Evolutionary conservation across 1,140 invertebrate species (phyloP).

Genomic region (Calephelis virginiensis): DNA sequence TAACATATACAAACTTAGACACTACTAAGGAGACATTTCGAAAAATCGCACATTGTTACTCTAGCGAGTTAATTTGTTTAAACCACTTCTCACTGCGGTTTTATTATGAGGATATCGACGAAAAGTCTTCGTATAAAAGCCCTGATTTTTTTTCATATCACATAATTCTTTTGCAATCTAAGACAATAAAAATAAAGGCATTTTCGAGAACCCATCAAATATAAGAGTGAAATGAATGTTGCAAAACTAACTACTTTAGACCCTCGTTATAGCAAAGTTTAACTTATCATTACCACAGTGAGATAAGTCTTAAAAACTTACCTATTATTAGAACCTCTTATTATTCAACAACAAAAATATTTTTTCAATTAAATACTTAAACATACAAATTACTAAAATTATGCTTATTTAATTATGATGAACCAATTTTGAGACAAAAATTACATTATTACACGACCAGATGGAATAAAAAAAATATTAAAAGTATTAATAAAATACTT

Average conservation of each 20-base stretch:
- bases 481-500: too few species aligned
- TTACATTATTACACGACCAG: background rate
- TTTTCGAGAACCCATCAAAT: too few species aligned
- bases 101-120: too few species aligned
- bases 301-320: background rate
- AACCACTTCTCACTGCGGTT: background rate
- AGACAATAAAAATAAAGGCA: too few species aligned
- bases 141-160: too few species aligned
- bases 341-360: conserved; percentile 8
- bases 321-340: conserved; percentile 10
- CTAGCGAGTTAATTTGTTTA: background rate
- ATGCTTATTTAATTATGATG: background rate
- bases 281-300: too few species aligned
- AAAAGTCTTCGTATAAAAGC: too few species aligned
- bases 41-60: background rate
- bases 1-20: conserved; percentile 1
- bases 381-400: conserved; percentile 10
- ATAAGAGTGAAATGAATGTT: too few species aligned
- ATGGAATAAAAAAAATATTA: background rate
- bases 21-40: background rate
- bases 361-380: conserved; percentile 4
- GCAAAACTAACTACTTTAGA: too few species aligned
- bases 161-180: too few species aligned
- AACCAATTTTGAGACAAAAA: too few species aligned
- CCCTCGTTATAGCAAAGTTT: too few species aligned